A percentile compares a stretch with the other conserved stretches of the same genome.
These are phyloP conservation scores for Conchocele bisecta DNA, from an alignment of 2,888 invertebrate genomes.

Conservation along the genomic window DNA sequence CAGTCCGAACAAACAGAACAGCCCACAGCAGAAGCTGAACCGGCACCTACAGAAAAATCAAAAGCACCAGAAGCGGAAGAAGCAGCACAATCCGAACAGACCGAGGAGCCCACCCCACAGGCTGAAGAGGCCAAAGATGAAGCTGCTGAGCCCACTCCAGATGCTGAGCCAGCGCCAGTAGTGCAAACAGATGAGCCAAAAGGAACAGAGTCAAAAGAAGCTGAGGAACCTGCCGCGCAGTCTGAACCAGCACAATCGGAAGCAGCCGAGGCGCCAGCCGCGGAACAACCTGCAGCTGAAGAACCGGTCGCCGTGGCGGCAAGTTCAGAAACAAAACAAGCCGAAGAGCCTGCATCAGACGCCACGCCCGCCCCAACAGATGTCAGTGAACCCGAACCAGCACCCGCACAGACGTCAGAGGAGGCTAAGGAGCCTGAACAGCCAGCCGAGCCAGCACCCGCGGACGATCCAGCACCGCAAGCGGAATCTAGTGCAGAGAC, in stretches of 20 bases:
- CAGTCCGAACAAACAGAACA: not conserved
- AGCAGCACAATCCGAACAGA: not conserved
- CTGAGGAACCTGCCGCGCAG: not conserved
- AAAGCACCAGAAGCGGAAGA: not conserved
- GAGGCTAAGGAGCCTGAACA: not conserved
- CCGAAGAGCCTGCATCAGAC: not conserved
- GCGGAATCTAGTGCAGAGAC: not conserved
- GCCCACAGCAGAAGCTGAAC: not conserved
- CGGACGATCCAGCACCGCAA: not conserved
- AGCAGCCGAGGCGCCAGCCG: not conserved
- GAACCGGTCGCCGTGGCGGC: too few relatives aligned
- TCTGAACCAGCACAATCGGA: not conserved
- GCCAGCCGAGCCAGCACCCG: not conserved
- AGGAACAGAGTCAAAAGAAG: not conserved
- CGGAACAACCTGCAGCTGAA: not conserved
- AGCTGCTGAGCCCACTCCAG: not conserved
- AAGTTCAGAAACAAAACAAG: not conserved
- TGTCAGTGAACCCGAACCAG: not conserved
- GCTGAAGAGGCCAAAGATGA: not conserved
- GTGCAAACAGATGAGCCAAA: not conserved
- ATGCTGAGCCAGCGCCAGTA: not conserved
- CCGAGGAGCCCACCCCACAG: not conserved
- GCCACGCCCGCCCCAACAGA: not conserved
- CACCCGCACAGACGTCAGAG: not conserved
- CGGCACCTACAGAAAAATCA: not conserved